Evolutionary conservation across 2,113 vertebrate genomes (phyloP).

Genomic region (Epinephelus moara): DNA sequence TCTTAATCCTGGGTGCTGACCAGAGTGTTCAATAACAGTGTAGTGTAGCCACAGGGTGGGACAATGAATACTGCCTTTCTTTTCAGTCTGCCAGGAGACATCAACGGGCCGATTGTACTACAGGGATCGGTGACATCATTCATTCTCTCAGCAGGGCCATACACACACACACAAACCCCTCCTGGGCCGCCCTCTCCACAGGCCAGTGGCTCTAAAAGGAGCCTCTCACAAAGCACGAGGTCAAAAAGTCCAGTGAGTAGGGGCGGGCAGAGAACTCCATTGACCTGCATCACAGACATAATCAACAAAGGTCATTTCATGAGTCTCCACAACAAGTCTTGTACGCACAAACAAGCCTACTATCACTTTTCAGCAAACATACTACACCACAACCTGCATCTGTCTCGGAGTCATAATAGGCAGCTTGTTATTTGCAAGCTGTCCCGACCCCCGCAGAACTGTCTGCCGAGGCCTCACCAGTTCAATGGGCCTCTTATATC

Average conservation of each 20-base stretch:
- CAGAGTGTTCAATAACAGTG: conserved; percentile 53
- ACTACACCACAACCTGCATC: conserved; percentile 66
- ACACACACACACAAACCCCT: conserved; percentile 11
- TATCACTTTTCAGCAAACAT: conserved; percentile 66
- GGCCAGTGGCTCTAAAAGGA: conserved; percentile 45
- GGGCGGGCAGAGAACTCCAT: conserved; percentile 67
- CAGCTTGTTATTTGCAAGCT: conserved; percentile 64
- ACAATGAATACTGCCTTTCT: conserved; percentile 68
- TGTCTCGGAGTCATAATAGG: conserved; percentile 70
- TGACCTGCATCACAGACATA: conserved; percentile 74
- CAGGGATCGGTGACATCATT: conserved; percentile 73
- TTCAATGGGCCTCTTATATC: conserved; percentile 77
- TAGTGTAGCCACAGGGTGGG: conserved; percentile 41
- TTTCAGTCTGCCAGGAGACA: conserved; percentile 55
- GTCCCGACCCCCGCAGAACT: conserved; percentile 50
- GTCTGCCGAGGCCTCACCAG: conserved; percentile 54
- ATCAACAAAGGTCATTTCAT: conserved; percentile 75
- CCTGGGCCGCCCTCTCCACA: conserved; percentile 14
- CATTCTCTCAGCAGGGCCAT: conserved; percentile 56
- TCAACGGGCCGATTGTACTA: conserved; percentile 70
- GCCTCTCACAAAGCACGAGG: conserved; percentile 62
- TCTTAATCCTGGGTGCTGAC: conserved; percentile 55
- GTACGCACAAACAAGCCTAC: conserved; percentile 38
- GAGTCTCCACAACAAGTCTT: conserved; percentile 51
- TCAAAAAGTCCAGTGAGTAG: conserved; percentile 64